A percentile compares a stretch with the other conserved stretches of the same genome.
phyloP scores from a whole-genome alignment of 35 echinoderm and acorn worm genomes.

The Heliocidaris tuberculata region DNA sequence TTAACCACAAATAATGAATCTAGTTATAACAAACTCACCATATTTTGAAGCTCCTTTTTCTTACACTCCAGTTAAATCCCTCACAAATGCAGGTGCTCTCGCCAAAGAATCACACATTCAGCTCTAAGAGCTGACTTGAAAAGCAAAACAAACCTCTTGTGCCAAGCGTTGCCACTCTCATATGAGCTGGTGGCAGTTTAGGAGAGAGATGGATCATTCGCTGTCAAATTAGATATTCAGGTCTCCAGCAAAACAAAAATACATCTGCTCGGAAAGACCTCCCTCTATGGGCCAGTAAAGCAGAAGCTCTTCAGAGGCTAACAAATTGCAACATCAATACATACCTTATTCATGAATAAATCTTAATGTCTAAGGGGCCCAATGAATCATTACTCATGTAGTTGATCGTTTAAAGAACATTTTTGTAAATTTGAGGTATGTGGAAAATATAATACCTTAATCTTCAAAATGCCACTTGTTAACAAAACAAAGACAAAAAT shows the following conservation, averaged over 20 bases:
- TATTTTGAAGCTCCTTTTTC: neutral
- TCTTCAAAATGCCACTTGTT: too few relatives aligned
- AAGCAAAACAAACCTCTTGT: neutral
- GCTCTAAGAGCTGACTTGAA: neutral
- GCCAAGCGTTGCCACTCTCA: neutral
- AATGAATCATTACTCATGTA: neutral
- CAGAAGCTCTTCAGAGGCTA: neutral
- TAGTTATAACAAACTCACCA: neutral
- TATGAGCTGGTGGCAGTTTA: neutral
- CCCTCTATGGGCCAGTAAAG: neutral
- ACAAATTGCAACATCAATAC: neutral
- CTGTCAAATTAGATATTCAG: slow-evolving; percentile 4
- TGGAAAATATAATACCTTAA: too few relatives aligned
- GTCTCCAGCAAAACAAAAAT: neutral
- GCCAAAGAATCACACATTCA: neutral
- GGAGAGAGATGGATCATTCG: neutral
- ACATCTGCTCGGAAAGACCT: neutral
- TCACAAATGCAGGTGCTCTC: neutral
- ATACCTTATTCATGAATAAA: neutral
- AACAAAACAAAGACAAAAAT: too few relatives aligned
- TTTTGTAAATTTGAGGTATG: too few relatives aligned
- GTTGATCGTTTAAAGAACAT: neutral
- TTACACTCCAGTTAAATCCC: neutral
- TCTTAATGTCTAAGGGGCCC: neutral
- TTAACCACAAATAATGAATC: too few relatives aligned